These are phyloP conservation scores for Diprion similis DNA, from an alignment of 1,140 invertebrate species.

Conservation along the genomic window DNA sequence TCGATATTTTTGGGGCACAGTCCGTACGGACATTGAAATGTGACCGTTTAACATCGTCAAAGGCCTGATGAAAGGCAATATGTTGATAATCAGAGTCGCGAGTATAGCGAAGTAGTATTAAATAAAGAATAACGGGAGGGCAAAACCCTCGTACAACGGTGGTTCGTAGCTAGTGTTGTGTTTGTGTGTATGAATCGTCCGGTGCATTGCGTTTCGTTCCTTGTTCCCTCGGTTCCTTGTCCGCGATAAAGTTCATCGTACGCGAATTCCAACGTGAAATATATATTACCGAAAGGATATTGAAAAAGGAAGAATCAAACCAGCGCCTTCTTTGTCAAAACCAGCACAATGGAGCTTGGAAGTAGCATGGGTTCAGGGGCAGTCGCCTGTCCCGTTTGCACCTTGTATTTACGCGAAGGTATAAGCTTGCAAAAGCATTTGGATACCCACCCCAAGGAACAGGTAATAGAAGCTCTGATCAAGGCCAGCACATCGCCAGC, in stretches of 20 bases:
- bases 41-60: constrained; percentile 16
- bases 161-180: not conserved
- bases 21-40: constrained; percentile 18
- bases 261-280: not conserved
- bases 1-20: constrained; percentile 58
- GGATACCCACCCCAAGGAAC: constrained; percentile 84
- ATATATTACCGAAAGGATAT: too few relatives aligned
- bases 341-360: not conserved
- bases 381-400: constrained; percentile 79
- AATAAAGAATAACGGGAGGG: not conserved
- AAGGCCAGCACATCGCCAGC: constrained; percentile 46
- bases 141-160: not conserved
- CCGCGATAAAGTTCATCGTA: too few relatives aligned
- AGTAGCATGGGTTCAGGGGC: constrained; percentile 42
- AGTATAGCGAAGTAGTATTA: not conserved
- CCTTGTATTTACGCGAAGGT: constrained; percentile 79
- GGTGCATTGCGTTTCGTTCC: not conserved
- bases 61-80: constrained; percentile 36
- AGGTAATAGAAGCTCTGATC: constrained; percentile 83
- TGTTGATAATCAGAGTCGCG: not conserved
- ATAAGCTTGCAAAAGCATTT: constrained; percentile 81
- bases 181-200: not conserved
- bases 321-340: not conserved
- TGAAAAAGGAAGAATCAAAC: not conserved
- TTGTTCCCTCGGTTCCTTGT: constrained; percentile 2